phyloP scores from a whole-genome alignment of 2,888 invertebrate species.

The Ophonus ardosiacus region DNA sequence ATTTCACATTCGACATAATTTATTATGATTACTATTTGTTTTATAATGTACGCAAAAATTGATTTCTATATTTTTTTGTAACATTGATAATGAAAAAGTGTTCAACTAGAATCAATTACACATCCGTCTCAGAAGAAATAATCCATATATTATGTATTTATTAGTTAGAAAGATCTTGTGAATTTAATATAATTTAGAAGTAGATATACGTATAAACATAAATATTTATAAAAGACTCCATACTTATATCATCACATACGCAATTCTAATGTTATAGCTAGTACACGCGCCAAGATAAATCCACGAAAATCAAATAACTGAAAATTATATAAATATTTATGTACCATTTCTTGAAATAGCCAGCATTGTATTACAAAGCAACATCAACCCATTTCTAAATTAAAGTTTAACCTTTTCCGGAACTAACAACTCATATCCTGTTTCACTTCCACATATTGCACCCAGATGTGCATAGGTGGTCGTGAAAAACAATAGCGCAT shows the following conservation, averaged over 20 bases:
- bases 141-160: too few relatives aligned
- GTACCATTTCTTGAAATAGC: not conserved
- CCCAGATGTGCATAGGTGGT: conserved; percentile 48
- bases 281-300: not conserved
- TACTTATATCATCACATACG: not conserved
- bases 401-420: conserved; percentile 23
- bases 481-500: conserved; percentile 4
- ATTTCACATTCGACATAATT: too few relatives aligned
- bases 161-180: too few relatives aligned
- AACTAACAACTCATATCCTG: conserved; percentile 23
- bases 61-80: too few relatives aligned
- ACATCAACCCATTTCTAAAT: not conserved
- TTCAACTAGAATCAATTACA: too few relatives aligned
- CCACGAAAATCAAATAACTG: not conserved
- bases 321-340: not conserved
- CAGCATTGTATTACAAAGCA: not conserved
- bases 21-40: too few relatives aligned
- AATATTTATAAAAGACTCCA: not conserved
- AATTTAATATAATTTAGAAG: not conserved
- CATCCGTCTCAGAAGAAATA: too few relatives aligned
- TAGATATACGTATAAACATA: not conserved
- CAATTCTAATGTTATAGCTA: not conserved
- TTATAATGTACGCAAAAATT: too few relatives aligned
- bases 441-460: conserved; percentile 39
- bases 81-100: too few relatives aligned